Evolutionary conservation across 2,113 vertebrate genomes (phyloP).

Genomic region (Xenopus borealis): DNA sequence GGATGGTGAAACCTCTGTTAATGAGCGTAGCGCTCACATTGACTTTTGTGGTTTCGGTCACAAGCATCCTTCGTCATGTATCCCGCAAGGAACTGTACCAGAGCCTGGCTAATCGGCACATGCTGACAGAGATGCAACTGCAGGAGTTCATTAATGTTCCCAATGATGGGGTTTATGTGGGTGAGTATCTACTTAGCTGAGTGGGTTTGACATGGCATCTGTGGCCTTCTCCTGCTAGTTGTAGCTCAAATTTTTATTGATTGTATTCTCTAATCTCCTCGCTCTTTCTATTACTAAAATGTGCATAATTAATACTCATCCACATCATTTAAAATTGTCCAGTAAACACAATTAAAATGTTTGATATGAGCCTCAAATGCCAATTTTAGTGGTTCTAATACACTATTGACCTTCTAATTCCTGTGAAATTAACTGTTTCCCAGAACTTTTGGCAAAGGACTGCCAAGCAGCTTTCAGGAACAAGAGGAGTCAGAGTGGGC

Average conservation of each 20-base stretch:
- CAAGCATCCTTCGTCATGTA: neutral
- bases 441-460: constrained; percentile 42
- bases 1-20: no score
- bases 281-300: neutral
- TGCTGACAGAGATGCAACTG: neutral
- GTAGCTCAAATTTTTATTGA: neutral
- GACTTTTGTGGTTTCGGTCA: constrained; percentile 1
- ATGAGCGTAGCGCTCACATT: constrained; percentile 24
- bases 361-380: no score
- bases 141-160: neutral
- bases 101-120: neutral
- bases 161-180: neutral
- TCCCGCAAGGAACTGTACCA: neutral
- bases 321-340: no score
- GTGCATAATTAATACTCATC: no score
- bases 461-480: constrained; percentile 20
- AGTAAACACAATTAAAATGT: no score
- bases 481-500: constrained; percentile 8
- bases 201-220: neutral
- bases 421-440: no score
- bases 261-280: neutral
- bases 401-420: no score
- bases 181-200: constrained; percentile 7
- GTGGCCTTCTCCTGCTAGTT: neutral
- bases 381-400: no score